phyloP scores from a whole-genome alignment of 2,888 invertebrate genomes.

The Tetramorium bicarinatum region DNA sequence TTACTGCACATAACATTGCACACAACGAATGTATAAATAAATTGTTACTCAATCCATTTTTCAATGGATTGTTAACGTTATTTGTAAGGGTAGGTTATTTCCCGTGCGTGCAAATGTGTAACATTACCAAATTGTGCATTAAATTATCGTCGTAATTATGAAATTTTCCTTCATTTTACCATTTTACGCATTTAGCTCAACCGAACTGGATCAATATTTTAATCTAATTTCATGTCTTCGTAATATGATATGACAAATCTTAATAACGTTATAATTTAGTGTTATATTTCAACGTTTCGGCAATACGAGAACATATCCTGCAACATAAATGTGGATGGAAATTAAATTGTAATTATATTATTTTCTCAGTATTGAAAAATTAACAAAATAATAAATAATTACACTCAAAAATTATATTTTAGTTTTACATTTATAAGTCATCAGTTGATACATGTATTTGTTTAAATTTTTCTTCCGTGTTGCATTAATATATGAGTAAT shows the following conservation, averaged over 20 bases:
- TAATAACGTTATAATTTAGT: constrained; percentile 27
- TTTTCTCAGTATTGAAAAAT: not conserved
- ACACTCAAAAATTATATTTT: not conserved
- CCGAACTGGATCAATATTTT: not conserved
- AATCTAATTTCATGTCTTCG: not conserved
- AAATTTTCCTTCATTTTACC: constrained; percentile 14
- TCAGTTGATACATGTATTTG: not conserved
- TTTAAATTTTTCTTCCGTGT: not conserved
- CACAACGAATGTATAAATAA: constrained; percentile 16
- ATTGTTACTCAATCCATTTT: constrained; percentile 33
- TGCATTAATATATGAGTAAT: not conserved
- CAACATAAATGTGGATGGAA: not conserved
- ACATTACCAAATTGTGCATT: constrained; percentile 34
- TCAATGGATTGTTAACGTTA: constrained; percentile 33
- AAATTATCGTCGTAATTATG: constrained; percentile 27
- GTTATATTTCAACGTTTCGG: not conserved
- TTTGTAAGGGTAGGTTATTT: constrained; percentile 5
- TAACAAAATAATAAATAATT: not conserved
- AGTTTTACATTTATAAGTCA: not conserved
- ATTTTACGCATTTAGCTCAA: not conserved
- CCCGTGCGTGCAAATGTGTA: not conserved
- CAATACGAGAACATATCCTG: not conserved
- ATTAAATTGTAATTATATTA: not conserved
- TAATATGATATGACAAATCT: constrained; percentile 20
- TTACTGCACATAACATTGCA: constrained; percentile 14